Percentiles rank a stretch among this genome's conserved stretches.
Conservation (phyloP, 2,113 vertebrate species). For the Ahaetulla prasina region DNA sequence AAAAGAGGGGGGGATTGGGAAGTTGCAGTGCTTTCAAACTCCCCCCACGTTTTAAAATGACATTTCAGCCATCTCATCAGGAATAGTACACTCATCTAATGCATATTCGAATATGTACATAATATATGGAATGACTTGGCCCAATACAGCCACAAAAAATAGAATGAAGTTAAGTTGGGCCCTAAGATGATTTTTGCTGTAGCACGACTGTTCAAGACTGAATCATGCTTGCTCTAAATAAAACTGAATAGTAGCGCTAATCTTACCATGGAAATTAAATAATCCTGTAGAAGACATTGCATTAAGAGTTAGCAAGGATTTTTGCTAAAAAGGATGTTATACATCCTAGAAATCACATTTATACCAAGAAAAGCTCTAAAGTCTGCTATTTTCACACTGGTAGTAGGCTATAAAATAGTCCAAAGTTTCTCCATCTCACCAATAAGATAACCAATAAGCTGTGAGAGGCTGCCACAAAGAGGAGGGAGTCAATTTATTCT, state of each 20-base stretch:
- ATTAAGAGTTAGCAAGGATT: background rate
- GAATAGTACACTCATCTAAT: slow-evolving; percentile 38
- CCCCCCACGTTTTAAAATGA: background rate
- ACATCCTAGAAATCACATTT: background rate
- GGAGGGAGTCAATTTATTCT: too few relatives aligned
- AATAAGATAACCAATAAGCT: too few relatives aligned
- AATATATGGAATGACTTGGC: slow-evolving; percentile 45
- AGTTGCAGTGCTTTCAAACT: background rate
- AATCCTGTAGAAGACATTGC: too few relatives aligned
- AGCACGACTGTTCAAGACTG: slow-evolving; percentile 46
- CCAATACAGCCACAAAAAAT: slow-evolving; percentile 23
- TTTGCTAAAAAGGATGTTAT: background rate
- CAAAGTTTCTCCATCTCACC: background rate
- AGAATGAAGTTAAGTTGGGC: slow-evolving; percentile 35
- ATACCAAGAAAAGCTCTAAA: background rate
- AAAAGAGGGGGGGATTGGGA: background rate
- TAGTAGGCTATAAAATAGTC: background rate
- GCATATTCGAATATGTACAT: slow-evolving; percentile 25
- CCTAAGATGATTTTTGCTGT: slow-evolving; percentile 44
- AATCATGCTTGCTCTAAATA: slow-evolving; percentile 40
- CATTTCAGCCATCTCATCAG: background rate
- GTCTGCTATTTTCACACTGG: background rate
- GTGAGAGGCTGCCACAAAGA: too few relatives aligned
- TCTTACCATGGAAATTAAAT: background rate
- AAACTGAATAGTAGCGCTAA: background rate